A percentile compares a stretch with the other conserved stretches of the same genome.
phyloP scores from a whole-genome alignment of 2,113 vertebrate genomes.

The Abramis brama region DNA sequence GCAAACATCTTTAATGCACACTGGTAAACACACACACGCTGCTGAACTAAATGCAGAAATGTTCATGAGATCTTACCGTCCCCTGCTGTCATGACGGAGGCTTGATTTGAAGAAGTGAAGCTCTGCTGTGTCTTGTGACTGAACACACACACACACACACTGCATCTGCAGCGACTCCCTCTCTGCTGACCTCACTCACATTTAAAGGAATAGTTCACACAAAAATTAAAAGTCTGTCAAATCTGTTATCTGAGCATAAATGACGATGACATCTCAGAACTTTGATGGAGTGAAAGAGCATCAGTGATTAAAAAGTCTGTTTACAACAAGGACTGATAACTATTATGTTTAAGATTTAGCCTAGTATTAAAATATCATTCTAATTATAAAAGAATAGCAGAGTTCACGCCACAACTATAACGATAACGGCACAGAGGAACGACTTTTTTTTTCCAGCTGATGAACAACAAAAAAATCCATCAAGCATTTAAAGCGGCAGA shows the following conservation, averaged over 20 bases:
- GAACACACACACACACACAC: slow-evolving; percentile 9
- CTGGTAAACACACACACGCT: neutral
- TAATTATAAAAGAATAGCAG: no score
- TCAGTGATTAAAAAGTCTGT: no score
- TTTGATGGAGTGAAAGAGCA: neutral
- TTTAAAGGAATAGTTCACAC: neutral
- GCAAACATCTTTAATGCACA: neutral
- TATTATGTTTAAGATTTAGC: no score
- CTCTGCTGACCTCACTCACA: neutral
- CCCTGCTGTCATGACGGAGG: slow-evolving; percentile 54
- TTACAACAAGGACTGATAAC: no score
- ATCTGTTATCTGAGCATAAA: neutral
- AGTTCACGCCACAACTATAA: no score
- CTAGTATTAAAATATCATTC: no score
- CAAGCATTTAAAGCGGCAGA: no score
- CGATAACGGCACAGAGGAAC: no score
- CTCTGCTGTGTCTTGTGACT: slow-evolving; percentile 16
- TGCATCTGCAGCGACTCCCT: neutral
- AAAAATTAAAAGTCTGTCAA: neutral
- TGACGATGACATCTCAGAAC: neutral
- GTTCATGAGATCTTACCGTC: slow-evolving; percentile 47
- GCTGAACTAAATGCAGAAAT: no score
- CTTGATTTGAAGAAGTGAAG: neutral
- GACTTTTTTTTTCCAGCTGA: no score
- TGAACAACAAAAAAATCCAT: no score